Percentiles rank a stretch among this genome's conserved stretches.
Evolutionary conservation across 1,140 invertebrate genomes (phyloP).

Genomic region (Protaetia brevitarsis): DNA sequence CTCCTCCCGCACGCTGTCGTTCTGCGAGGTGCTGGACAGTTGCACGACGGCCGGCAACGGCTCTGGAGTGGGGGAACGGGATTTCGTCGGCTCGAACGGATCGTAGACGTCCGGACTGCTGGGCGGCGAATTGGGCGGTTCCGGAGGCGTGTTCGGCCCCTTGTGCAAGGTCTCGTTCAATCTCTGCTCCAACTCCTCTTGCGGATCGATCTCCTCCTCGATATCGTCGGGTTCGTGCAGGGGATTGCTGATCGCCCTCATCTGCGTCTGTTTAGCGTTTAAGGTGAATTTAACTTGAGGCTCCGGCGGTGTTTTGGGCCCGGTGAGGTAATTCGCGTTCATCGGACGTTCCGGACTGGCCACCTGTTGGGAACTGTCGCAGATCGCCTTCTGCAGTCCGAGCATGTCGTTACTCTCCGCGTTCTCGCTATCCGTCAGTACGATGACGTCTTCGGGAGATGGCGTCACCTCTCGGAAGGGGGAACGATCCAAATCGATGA

Average conservation of each 20-base stretch:
- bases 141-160: constrained; percentile 64
- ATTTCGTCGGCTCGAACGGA: constrained; percentile 84
- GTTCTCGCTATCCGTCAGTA: constrained; percentile 77
- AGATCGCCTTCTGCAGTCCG: constrained; percentile 32
- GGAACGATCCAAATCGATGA: constrained; percentile 79
- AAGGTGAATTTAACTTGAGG: constrained; percentile 69
- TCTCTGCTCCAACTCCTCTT: constrained; percentile 50
- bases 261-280: constrained; percentile 57
- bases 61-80: constrained; percentile 59
- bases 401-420: constrained; percentile 49
- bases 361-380: constrained; percentile 43
- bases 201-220: constrained; percentile 45
- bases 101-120: constrained; percentile 76
- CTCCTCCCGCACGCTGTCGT: constrained; percentile 29
- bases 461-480: constrained; percentile 76
- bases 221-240: constrained; percentile 55
- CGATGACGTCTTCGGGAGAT: constrained; percentile 75
- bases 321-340: constrained; percentile 47
- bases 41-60: constrained; percentile 43
- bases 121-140: constrained; percentile 60
- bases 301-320: constrained; percentile 73
- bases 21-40: background rate
- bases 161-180: constrained; percentile 44
- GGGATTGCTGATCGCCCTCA: constrained; percentile 60
- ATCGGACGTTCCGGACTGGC: constrained; percentile 37